phyloP scores from a whole-genome alignment of 2,888 invertebrate genomes.

The Andrena flavipes region DNA sequence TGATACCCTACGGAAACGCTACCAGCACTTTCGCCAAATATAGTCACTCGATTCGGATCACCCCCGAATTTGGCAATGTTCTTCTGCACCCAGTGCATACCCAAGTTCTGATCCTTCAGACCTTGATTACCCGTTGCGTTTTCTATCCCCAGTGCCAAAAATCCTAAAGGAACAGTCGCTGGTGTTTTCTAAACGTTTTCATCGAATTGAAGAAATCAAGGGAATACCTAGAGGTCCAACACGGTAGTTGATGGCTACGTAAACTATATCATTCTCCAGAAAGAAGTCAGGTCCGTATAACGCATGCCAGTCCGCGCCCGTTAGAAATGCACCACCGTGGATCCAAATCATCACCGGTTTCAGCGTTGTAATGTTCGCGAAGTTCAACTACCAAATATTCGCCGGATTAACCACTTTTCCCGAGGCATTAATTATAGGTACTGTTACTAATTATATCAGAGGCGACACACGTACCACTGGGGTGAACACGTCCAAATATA shows the following conservation, averaged over 20 bases:
- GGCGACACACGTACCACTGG: slow-evolving; percentile 65
- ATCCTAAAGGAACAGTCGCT: slow-evolving; percentile 74
- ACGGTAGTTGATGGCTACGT: slow-evolving; percentile 73
- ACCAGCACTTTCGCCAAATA: slow-evolving; percentile 90
- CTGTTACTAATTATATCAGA: background rate
- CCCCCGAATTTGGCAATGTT: slow-evolving; percentile 90
- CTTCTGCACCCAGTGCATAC: slow-evolving; percentile 88
- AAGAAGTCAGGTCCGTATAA: slow-evolving; percentile 64
- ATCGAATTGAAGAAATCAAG: background rate
- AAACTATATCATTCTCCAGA: slow-evolving; percentile 69
- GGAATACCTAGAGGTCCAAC: slow-evolving; percentile 68
- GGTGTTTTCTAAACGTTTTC: background rate
- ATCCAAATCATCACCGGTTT: slow-evolving; percentile 69
- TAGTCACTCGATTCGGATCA: slow-evolving; percentile 88
- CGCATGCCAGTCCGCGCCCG: slow-evolving; percentile 20
- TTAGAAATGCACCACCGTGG: slow-evolving; percentile 64
- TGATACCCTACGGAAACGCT: slow-evolving; percentile 82
- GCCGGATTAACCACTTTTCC: background rate
- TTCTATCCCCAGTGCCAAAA: slow-evolving; percentile 89
- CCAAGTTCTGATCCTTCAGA: slow-evolving; percentile 89
- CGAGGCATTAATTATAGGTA: background rate
- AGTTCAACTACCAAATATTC: background rate
- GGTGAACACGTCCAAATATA: slow-evolving; percentile 73
- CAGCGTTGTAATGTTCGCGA: background rate
- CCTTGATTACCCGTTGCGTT: slow-evolving; percentile 89